These are phyloP conservation scores for Zaprionus ornatus DNA, from an alignment of 1,140 invertebrate genomes.

Conservation along the genomic window DNA sequence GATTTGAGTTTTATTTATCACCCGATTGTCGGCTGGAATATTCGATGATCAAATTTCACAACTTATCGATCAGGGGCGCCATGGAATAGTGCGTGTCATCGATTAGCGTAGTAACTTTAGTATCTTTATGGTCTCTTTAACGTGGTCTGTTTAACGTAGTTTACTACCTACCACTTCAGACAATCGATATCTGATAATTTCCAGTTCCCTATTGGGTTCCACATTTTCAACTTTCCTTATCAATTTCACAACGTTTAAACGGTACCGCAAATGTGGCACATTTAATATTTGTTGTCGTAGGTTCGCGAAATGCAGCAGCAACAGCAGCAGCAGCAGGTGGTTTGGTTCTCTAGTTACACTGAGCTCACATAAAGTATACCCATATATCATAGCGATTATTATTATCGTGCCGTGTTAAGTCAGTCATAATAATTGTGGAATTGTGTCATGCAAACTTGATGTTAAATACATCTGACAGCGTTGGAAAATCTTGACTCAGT, in stretches of 20 bases:
- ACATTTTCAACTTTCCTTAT: constrained; percentile 20
- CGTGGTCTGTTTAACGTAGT: not conserved
- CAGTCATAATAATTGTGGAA: constrained; percentile 3
- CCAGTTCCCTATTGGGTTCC: not conserved
- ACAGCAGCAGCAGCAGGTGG: constrained; percentile 16
- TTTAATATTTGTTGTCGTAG: constrained; percentile 56
- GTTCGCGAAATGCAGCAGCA: constrained; percentile 12
- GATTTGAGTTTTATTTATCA: not conserved
- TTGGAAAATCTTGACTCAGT: constrained; percentile 2
- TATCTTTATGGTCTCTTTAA: not conserved
- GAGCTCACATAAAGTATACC: not conserved
- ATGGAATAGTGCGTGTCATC: constrained; percentile 2
- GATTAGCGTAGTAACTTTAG: not conserved
- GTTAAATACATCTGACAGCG: not conserved
- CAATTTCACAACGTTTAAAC: constrained; percentile 60
- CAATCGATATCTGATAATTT: not conserved
- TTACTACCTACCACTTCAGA: not conserved
- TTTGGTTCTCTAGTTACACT: constrained; percentile 1
- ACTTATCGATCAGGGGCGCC: constrained; percentile 16
- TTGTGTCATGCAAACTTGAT: constrained; percentile 16
- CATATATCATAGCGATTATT: not conserved
- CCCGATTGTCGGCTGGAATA: constrained; percentile 14
- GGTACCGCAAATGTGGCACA: constrained; percentile 28
- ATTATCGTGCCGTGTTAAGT: constrained; percentile 7
- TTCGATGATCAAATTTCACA: constrained; percentile 28